Percentiles rank a stretch among this genome's conserved stretches.
phyloP scores from a whole-genome alignment of 2,888 invertebrate species.

The Agriotes lineatus region DNA sequence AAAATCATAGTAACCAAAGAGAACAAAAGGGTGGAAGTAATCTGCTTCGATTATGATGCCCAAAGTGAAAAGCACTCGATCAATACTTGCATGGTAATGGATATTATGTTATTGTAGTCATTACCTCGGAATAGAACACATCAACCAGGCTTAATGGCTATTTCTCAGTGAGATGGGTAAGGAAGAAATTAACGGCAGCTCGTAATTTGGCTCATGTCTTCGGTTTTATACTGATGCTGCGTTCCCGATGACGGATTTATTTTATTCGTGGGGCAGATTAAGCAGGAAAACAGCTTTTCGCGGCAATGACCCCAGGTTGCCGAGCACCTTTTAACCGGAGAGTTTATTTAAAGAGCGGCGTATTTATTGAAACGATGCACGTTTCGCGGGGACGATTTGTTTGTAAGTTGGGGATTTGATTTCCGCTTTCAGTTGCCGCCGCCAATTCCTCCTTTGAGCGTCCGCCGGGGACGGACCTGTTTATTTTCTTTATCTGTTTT shows the following conservation, averaged over 20 bases:
- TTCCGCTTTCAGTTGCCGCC: not conserved
- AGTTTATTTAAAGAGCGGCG: slow-evolving; percentile 1
- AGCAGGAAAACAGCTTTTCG: not conserved
- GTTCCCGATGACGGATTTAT: slow-evolving; percentile 21
- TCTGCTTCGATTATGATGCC: too few species aligned
- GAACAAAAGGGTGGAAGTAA: too few species aligned
- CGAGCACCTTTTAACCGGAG: not conserved
- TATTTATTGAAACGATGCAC: not conserved
- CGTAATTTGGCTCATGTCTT: not conserved
- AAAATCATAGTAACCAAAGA: too few species aligned
- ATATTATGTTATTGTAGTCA: not conserved
- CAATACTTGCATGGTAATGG: not conserved
- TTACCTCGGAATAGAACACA: not conserved
- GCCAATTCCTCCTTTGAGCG: slow-evolving; percentile 1
- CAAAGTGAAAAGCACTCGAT: too few species aligned
- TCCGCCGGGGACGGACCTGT: slow-evolving; percentile 10
- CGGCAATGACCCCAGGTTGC: not conserved
- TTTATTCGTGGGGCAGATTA: not conserved
- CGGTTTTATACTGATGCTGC: slow-evolving; percentile 12
- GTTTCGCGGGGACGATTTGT: not conserved
- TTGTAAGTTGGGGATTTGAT: not conserved
- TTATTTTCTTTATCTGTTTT: slow-evolving; percentile 22
- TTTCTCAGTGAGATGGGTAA: not conserved
- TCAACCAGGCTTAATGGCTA: not conserved
- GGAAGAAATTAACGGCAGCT: not conserved